Evolutionary conservation across 30 jellyfish, hydroid and myxozoan genomes (phyloP).

Genomic region (Cassiopea xamachana): DNA sequence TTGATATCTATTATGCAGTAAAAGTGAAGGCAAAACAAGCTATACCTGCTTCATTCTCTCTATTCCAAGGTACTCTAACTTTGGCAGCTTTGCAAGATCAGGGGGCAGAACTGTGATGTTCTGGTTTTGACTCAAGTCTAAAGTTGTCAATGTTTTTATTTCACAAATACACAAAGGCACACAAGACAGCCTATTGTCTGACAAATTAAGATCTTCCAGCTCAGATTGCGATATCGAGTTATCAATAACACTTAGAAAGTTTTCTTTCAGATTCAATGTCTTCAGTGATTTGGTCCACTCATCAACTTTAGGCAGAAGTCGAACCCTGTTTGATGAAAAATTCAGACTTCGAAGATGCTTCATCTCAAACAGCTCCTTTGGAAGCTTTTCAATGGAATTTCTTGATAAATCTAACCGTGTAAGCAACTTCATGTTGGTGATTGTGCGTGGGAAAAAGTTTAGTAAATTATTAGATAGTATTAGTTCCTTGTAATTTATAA

Average conservation of each 20-base stretch:
- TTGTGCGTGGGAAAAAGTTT: conserved; percentile 24
- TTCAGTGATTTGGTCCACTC: conserved; percentile 84
- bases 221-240: conserved; percentile 58
- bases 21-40: neutral
- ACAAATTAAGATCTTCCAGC: conserved; percentile 68
- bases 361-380: conserved; percentile 65
- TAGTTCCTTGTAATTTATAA: conserved; percentile 48
- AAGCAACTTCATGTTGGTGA: conserved; percentile 45
- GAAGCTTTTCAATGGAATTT: conserved; percentile 60
- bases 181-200: conserved; percentile 44
- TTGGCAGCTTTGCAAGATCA: conserved; percentile 77
- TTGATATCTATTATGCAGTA: neutral
- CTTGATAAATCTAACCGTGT: conserved; percentile 61
- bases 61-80: conserved; percentile 50
- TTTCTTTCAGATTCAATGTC: conserved; percentile 58
- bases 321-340: conserved; percentile 60
- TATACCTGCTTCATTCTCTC: conserved; percentile 71
- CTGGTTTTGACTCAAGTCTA: conserved; percentile 73
- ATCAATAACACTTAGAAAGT: conserved; percentile 54
- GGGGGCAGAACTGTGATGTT: conserved; percentile 80
- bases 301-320: conserved; percentile 65
- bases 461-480: conserved; percentile 46
- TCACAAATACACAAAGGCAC: conserved; percentile 75
- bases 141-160: conserved; percentile 46
- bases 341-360: conserved; percentile 74